Percentiles rank a stretch among this genome's conserved stretches.
These are phyloP conservation scores for Agriotes lineatus DNA, from an alignment of 2,888 invertebrate genomes.

Conservation along the genomic window DNA sequence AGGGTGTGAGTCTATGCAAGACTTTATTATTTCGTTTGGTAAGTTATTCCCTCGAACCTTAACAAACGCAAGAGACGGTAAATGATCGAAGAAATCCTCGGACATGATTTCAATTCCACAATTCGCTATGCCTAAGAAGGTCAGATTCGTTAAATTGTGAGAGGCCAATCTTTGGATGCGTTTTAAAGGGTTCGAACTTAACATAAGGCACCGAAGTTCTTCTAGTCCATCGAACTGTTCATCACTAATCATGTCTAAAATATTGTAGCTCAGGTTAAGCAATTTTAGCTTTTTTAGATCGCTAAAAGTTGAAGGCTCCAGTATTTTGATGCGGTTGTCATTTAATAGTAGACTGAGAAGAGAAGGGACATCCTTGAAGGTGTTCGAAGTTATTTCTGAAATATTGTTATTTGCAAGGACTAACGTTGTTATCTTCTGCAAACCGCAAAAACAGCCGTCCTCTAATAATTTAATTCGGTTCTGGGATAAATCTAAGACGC, in stretches of 20 bases:
- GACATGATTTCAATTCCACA: background rate
- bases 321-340: background rate
- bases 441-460: constrained; percentile 8
- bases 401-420: background rate
- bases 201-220: constrained; percentile 5
- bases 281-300: background rate
- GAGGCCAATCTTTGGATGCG: background rate
- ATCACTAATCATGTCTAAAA: background rate
- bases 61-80: background rate
- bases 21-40: too few species aligned
- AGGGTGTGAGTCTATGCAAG: too few species aligned
- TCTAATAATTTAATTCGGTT: constrained; percentile 9
- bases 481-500: constrained; percentile 4
- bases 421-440: background rate
- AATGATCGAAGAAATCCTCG: constrained; percentile 8
- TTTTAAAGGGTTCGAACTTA: background rate
- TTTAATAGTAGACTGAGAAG: constrained; percentile 4
- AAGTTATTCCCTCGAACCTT: background rate
- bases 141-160: background rate
- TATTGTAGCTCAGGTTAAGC: constrained; percentile 9
- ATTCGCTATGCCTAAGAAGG: constrained; percentile 16
- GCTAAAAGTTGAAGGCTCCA: background rate
- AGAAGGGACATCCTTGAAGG: background rate
- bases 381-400: background rate
- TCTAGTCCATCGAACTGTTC: constrained; percentile 4